Evolutionary conservation across 1,140 invertebrate genomes (phyloP).

Genomic region (Drosophila setifemur): DNA sequence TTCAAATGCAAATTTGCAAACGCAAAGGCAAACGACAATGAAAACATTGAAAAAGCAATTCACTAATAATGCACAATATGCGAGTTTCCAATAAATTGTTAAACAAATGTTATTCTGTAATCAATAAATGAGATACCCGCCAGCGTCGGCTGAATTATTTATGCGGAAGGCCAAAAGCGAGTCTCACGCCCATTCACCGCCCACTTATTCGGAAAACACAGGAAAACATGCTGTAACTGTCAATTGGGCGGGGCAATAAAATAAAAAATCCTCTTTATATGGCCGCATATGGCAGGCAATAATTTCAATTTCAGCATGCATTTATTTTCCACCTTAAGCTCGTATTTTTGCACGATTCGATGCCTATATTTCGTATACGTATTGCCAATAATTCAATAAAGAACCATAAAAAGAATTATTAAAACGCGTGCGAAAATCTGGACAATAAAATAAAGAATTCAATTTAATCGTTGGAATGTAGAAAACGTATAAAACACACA

Average conservation of each 20-base stretch:
- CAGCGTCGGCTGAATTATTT: constrained; percentile 52
- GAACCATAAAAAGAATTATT: constrained; percentile 39
- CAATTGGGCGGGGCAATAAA: constrained; percentile 38
- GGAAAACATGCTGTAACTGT: constrained; percentile 66
- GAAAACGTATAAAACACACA: constrained; percentile 25
- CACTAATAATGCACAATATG: constrained; percentile 38
- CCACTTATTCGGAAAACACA: constrained; percentile 1
- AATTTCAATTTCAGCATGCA: constrained; percentile 56
- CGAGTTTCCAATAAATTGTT: constrained; percentile 65
- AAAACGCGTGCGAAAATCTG: constrained; percentile 36
- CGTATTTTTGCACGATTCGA: constrained; percentile 65
- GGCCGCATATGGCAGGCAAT: background rate
- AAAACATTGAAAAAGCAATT: constrained; percentile 57
- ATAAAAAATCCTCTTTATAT: constrained; percentile 21
- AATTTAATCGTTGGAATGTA: constrained; percentile 8
- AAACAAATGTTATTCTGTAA: constrained; percentile 77
- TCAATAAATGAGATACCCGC: constrained; percentile 63
- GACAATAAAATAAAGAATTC: constrained; percentile 26
- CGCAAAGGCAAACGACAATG: constrained; percentile 32
- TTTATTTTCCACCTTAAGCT: constrained; percentile 65
- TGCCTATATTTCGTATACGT: constrained; percentile 32
- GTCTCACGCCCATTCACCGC: background rate
- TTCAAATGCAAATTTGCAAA: constrained; percentile 52
- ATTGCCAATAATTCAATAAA: constrained; percentile 64
- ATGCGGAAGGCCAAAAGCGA: constrained; percentile 48